phyloP scores from a whole-genome alignment of 2,888 invertebrate genomes.

The Lasioglossum oenotherae region DNA sequence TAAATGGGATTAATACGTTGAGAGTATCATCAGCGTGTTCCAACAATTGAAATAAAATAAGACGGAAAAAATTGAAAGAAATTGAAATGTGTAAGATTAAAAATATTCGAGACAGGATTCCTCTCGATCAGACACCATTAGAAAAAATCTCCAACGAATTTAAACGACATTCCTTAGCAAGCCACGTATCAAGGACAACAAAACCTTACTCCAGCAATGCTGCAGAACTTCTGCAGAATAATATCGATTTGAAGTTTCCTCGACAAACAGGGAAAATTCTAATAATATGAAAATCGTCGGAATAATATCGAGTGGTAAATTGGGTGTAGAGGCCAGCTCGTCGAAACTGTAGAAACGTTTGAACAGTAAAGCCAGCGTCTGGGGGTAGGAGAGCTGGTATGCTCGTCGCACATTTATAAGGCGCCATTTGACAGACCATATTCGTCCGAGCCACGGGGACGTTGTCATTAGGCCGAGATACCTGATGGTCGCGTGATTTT shows the following conservation, averaged over 20 bases:
- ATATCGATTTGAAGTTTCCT: neutral
- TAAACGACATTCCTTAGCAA: neutral
- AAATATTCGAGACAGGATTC: neutral
- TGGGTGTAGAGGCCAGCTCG: neutral
- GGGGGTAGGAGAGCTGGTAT: neutral
- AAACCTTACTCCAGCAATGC: neutral
- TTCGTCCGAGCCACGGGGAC: neutral
- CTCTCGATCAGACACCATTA: too few relatives aligned
- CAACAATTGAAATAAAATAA: too few relatives aligned
- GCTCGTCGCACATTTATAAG: slow-evolving; percentile 12
- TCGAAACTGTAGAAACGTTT: neutral
- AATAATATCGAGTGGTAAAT: neutral
- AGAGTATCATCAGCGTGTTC: too few relatives aligned
- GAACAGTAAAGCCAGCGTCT: neutral
- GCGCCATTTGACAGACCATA: slow-evolving; percentile 8
- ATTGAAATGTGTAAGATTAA: neutral
- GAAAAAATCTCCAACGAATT: neutral
- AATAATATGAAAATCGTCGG: neutral
- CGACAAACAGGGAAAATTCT: neutral
- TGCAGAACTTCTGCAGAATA: neutral
- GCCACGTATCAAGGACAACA: neutral
- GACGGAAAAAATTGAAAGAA: neutral
- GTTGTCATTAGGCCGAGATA: slow-evolving; percentile 22
- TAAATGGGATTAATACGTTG: too few relatives aligned
- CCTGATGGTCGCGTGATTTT: slow-evolving; percentile 63